Evolutionary conservation across 2,113 vertebrate genomes (phyloP).

Genomic region (Macrotis lagotis): DNA sequence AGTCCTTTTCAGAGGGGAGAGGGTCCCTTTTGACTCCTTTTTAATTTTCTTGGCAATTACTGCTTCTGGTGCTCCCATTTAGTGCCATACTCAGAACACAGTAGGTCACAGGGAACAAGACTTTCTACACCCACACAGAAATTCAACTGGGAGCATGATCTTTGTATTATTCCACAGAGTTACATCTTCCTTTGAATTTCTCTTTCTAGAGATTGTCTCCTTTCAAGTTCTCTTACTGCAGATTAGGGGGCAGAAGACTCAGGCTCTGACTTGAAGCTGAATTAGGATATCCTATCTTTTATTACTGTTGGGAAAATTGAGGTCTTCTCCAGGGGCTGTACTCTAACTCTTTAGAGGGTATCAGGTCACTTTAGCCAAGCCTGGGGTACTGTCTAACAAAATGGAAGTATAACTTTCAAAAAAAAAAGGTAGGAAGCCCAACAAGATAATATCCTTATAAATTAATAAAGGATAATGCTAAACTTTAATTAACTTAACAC

Average conservation of each 20-base stretch:
- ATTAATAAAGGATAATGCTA: background rate
- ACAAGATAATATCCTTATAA: background rate
- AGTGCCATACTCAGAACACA: background rate
- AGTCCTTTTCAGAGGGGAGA: background rate
- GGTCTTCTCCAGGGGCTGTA: background rate
- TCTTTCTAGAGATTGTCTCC: background rate
- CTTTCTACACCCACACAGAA: background rate
- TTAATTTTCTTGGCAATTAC: background rate
- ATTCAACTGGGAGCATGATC: background rate
- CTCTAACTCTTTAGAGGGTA: background rate
- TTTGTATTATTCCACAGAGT: background rate
- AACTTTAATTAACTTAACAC: background rate
- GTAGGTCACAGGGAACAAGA: background rate
- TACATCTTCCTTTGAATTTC: background rate
- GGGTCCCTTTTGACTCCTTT: background rate
- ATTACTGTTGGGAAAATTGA: background rate
- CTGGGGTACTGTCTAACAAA: background rate
- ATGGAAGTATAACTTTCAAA: background rate
- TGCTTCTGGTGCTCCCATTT: background rate
- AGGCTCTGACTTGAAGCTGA: background rate
- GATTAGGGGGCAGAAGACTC: background rate
- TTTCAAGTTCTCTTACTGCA: background rate
- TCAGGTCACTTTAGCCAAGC: background rate
- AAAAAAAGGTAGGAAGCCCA: background rate
- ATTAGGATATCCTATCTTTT: background rate